These are phyloP conservation scores for Aphrocallistes beatrix DNA, from an alignment of 37 sponge, comb jelly and placozoan genomes.

Conservation along the genomic window DNA sequence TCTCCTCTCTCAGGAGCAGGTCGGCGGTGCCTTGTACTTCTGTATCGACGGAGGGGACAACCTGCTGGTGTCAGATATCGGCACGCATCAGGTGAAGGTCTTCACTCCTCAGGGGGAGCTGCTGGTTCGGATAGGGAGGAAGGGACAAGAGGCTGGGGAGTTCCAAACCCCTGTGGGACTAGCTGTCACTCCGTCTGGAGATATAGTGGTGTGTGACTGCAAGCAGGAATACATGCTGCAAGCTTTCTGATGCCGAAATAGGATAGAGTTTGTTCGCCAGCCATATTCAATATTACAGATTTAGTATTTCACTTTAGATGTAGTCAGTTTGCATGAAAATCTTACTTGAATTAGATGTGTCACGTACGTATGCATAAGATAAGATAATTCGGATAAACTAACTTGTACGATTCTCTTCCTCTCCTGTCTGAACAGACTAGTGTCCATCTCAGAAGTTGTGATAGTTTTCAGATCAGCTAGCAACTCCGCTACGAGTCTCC, in stretches of 20 bases:
- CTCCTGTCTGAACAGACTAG: neutral
- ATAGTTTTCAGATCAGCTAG: neutral
- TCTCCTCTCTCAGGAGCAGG: neutral
- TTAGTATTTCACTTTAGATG: too few species aligned
- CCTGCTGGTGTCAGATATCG: neutral
- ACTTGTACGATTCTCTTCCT: neutral
- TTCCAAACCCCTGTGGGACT: constrained; percentile 42
- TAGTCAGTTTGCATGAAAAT: too few species aligned
- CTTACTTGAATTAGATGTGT: too few species aligned
- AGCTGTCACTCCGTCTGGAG: neutral
- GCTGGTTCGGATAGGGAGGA: constrained; percentile 12
- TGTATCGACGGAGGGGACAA: neutral
- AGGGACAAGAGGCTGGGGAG: constrained; percentile 15
- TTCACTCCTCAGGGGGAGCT: neutral
- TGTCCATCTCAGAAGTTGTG: neutral
- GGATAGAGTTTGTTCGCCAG: too few species aligned
- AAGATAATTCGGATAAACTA: neutral
- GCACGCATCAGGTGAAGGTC: neutral
- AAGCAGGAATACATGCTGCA: constrained; percentile 31
- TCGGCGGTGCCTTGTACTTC: neutral
- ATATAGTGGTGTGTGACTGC: constrained; percentile 36
- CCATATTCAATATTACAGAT: too few species aligned
- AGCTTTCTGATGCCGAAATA: neutral
- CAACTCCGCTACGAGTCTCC: neutral
- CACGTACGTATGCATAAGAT: too few species aligned